Conservation (phyloP, 2,113 vertebrate genomes). For the Cinclus cinclus region DNA sequence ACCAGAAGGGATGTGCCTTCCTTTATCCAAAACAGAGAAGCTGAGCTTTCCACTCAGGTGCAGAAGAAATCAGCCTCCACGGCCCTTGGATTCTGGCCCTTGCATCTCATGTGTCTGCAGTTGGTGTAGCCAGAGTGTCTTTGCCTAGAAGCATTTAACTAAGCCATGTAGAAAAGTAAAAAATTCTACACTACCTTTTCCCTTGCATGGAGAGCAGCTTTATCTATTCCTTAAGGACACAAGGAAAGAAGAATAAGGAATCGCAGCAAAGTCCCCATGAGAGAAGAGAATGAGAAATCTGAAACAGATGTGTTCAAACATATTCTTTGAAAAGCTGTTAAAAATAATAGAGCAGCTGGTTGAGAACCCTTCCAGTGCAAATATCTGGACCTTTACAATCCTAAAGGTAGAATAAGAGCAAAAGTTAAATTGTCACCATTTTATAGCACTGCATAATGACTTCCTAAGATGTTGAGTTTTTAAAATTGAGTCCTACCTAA, state of each 20-base stretch:
- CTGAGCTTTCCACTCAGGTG: not conserved
- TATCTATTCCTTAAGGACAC: not conserved
- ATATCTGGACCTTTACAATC: not conserved
- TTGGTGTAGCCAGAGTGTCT: not conserved
- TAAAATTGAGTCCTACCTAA: not conserved
- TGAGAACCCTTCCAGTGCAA: not conserved
- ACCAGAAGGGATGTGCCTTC: not conserved
- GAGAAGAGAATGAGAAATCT: not conserved
- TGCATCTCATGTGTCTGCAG: not conserved
- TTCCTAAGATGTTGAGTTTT: not conserved
- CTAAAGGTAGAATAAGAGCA: not conserved
- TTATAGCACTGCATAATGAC: not conserved
- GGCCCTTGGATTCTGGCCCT: not conserved
- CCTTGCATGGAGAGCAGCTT: not conserved
- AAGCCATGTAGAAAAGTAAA: not conserved
- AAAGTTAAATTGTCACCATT: not conserved
- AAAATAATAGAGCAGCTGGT: not conserved
- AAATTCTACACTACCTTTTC: not conserved
- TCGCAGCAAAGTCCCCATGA: not conserved
- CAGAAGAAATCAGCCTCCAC: not conserved
- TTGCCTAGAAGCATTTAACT: slow-evolving; percentile 14
- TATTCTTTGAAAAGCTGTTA: not conserved
- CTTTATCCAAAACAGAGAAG: not conserved
- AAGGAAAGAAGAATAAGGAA: not conserved
- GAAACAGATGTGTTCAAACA: not conserved